Evolutionary conservation across 1,140 invertebrate species (phyloP), one percentile per base, ranked within the genome.

Genomic region (Caenorhabditis tropicalis): DNA sequence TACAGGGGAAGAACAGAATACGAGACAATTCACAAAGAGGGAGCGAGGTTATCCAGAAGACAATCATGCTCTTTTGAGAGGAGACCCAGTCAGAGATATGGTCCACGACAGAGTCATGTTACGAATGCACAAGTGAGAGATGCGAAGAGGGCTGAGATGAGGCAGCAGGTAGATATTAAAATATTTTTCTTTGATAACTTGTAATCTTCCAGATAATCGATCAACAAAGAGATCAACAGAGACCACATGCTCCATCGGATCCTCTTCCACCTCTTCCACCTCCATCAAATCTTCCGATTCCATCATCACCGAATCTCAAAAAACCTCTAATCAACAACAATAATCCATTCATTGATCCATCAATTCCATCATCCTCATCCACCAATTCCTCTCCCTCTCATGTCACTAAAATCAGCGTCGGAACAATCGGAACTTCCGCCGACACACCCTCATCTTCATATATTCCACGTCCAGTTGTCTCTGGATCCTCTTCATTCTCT

Each of bases 11-110:
- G 89, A 24, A 91, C 90, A 24, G 90, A 91, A 85, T 91, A 90
- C 79, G 90, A 91, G 53, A 89, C 90, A 48, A 87, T 90, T 19
- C 85, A 90, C 43, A 79, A 86, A 39, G 89, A 89, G n/a, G 80
- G 60, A 51, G 27, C 80, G 15, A 81, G 83, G 16, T 60, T 83
- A 39, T 85, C 84, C 27, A 46, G 88, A 86, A 88, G 89, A 80
- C 19, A 80, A 29, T 70, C 84, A 24, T 65, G 39, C 15, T 83
- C 83, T 33, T 97, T 99, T 91, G 96, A 99, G 91, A 93, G 98
- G 86, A 94, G 96, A 82, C 97, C 97, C 0, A 98, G 96, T 92
- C 97, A 99, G 91, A 93, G 98, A 82, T 99, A 96, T 91, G 96
- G 96, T 29, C 93, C 96, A 65, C 92, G 96, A 65, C 95, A 96